phyloP scores from a whole-genome alignment of 2,797 vertebrate genomes.

The Austrolebias charrua region DNA sequence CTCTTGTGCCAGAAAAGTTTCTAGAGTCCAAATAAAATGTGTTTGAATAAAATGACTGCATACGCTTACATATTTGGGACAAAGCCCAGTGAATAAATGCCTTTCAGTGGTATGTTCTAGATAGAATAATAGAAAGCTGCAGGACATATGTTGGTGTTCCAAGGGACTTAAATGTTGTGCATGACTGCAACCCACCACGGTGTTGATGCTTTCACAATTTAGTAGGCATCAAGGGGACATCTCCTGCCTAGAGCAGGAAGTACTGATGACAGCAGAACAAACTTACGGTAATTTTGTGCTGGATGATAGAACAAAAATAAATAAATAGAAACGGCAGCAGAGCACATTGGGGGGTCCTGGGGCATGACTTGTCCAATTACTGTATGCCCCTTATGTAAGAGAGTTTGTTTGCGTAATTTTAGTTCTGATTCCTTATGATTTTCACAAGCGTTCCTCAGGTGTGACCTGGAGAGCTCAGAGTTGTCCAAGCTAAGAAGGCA shows the following conservation, averaged over 20 bases:
- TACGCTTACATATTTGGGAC: slow-evolving; percentile 16
- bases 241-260: slow-evolving; percentile 22
- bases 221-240: slow-evolving; percentile 32
- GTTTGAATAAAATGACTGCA: slow-evolving; percentile 13
- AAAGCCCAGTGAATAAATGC: slow-evolving; percentile 21
- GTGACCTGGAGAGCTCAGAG: slow-evolving; percentile 37
- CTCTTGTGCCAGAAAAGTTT: neutral
- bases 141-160: slow-evolving; percentile 11
- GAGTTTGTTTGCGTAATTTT: slow-evolving; percentile 58
- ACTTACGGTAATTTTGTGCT: slow-evolving; percentile 31
- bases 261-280: slow-evolving; percentile 39
- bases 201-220: slow-evolving; percentile 42
- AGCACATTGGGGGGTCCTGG: slow-evolving; percentile 36
- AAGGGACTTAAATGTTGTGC: slow-evolving; percentile 21
- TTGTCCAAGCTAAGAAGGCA: slow-evolving; percentile 8
- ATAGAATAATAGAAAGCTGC: slow-evolving; percentile 12
- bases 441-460: slow-evolving; percentile 60
- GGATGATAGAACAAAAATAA: neutral
- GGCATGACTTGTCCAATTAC: slow-evolving; percentile 53
- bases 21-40: neutral
- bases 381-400: slow-evolving; percentile 57
- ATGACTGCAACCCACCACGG: slow-evolving; percentile 22
- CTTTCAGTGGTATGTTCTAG: slow-evolving; percentile 6
- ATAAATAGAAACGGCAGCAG: slow-evolving; percentile 20
- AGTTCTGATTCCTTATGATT: slow-evolving; percentile 50